phyloP scores from a whole-genome alignment of 2,888 invertebrate species.

The Parelbella ahira region DNA sequence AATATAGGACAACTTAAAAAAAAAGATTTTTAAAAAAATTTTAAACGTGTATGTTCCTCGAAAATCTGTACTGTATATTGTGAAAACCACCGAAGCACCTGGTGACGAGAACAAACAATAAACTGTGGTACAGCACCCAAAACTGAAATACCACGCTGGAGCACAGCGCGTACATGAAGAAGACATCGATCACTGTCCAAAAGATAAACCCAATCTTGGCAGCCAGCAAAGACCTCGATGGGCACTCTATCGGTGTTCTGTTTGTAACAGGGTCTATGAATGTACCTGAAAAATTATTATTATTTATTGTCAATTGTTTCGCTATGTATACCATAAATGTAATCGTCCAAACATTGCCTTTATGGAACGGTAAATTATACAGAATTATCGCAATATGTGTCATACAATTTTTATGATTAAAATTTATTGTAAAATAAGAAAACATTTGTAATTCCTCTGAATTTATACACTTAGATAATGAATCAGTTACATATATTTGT shows the following conservation, averaged over 20 bases:
- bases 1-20: not conserved
- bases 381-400: too few relatives aligned
- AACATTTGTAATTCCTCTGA: too few relatives aligned
- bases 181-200: slow-evolving; percentile 82
- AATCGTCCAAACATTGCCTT: too few relatives aligned
- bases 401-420: too few relatives aligned
- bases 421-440: too few relatives aligned
- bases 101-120: slow-evolving; percentile 77
- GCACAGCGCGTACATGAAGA: slow-evolving; percentile 67
- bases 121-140: slow-evolving; percentile 77
- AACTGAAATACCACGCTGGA: slow-evolving; percentile 67
- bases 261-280: slow-evolving; percentile 54
- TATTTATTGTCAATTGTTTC: too few relatives aligned
- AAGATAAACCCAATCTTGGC: slow-evolving; percentile 79
- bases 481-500: too few relatives aligned
- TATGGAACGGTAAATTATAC: too few relatives aligned
- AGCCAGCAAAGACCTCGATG: slow-evolving; percentile 44
- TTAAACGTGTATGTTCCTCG: slow-evolving; percentile 37
- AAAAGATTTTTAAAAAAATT: not conserved
- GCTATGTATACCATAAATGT: too few relatives aligned
- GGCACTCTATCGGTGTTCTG: slow-evolving; percentile 43
- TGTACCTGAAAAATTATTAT: slow-evolving; percentile 55
- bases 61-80: slow-evolving; percentile 77
- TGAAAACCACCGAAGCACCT: slow-evolving; percentile 82
- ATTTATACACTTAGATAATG: too few relatives aligned